Evolutionary conservation across 2,113 vertebrate species (phyloP), one percentile per base, ranked within the genome.

Genomic region (Dicentrarchus labrax): DNA sequence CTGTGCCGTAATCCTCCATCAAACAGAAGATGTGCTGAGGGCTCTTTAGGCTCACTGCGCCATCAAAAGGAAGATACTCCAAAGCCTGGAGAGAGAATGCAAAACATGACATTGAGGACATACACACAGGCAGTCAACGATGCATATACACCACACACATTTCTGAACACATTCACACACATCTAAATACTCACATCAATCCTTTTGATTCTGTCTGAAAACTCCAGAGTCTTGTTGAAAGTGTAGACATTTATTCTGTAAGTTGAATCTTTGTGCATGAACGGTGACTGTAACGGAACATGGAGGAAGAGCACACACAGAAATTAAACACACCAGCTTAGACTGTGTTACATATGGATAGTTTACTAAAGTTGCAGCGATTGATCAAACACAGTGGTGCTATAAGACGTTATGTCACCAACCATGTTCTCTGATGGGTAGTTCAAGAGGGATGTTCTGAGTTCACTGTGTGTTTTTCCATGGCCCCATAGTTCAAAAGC

Each of bases 401-500:
- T n/a, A 5, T 38, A 53, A 65, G 30, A 21, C 6, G 1, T 1
- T 59, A 51, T 15, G 41, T 76, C 41, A 81, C 88, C 17, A 69
- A 99, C 98, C 97, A 98, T 99, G 66, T 92, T 95, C 51, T 98
- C 96, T 85, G 67, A 1, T 10, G 98, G 97, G 79, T 97, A 98
- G 60, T 47, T 96, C 93, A 95, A 92, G 83, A 99, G 86, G 74
- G 98, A 98, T 43, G 85, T 88, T 92, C 94, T 96, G 76, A 99
- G 95, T 59, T 99, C 97, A 41, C 91, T 92, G 0, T 91, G 88
- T 73, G 97, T 97, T 80, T 72, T 93, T 82, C 98, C 98, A 78
- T 97, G 96, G 78, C 98, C 98, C 98, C 98, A 99, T 1, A 99
- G 93, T 77, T 99, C 98, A 97, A 99, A 99, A 57, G 97, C 85